Evolutionary conservation across 2,113 vertebrate genomes (phyloP).

Genomic region (Piliocolobus tephrosceles): DNA sequence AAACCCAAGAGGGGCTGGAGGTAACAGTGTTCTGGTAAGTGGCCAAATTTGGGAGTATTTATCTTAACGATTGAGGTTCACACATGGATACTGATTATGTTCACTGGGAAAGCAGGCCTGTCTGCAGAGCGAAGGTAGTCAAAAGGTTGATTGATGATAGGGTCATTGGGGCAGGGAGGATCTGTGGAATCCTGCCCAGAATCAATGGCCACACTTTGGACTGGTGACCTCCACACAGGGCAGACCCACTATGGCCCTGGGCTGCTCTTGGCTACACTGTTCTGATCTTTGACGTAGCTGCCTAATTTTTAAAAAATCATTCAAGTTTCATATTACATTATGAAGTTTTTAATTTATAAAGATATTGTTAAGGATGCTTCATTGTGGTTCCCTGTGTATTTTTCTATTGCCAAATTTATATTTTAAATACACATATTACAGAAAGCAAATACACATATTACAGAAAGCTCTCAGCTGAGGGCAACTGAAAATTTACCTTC

Average conservation of each 20-base stretch:
- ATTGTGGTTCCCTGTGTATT: not conserved
- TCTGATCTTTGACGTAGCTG: not conserved
- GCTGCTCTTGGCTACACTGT: not conserved
- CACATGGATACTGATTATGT: not conserved
- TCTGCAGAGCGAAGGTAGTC: not conserved
- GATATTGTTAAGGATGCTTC: not conserved
- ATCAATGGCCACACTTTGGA: not conserved
- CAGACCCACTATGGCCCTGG: not conserved
- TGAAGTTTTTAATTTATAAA: constrained; percentile 1
- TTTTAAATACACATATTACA: not conserved
- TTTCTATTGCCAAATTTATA: not conserved
- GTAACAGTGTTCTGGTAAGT: constrained; percentile 65
- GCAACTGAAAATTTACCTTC: not conserved
- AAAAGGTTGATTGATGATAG: not conserved
- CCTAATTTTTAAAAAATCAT: not conserved
- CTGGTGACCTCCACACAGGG: not conserved
- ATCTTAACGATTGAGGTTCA: constrained; percentile 47
- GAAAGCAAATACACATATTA: not conserved
- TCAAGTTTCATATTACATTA: not conserved
- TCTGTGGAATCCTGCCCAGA: not conserved
- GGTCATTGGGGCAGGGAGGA: not conserved
- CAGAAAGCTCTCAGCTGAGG: not conserved
- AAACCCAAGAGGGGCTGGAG: constrained; percentile 65
- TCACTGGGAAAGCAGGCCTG: not conserved
- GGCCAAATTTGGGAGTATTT: constrained; percentile 67